phyloP scores from a whole-genome alignment of 1,140 invertebrate species.

The Plutomurus gul region DNA sequence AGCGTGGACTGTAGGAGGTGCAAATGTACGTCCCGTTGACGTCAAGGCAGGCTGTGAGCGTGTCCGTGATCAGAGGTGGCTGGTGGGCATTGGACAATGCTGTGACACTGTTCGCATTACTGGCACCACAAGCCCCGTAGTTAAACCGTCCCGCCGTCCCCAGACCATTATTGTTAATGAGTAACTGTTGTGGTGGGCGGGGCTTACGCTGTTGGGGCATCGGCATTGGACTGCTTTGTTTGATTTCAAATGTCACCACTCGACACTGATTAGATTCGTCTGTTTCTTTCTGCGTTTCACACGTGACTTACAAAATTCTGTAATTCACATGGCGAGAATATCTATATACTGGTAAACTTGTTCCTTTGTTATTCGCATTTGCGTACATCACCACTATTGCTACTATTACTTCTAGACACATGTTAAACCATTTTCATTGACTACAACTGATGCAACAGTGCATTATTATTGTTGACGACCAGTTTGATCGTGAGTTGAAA shows the following conservation, averaged over 20 bases:
- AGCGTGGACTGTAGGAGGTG: constrained; percentile 65
- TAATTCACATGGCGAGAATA: too few species aligned
- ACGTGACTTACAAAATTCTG: background rate
- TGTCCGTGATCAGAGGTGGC: constrained; percentile 56
- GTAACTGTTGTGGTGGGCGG: constrained; percentile 38
- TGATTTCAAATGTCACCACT: background rate
- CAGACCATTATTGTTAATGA: constrained; percentile 46
- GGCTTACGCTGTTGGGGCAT: constrained; percentile 50
- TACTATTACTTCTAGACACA: too few species aligned
- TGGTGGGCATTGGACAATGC: background rate
- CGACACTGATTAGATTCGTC: background rate
- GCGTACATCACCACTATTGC: too few species aligned
- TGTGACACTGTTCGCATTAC: background rate
- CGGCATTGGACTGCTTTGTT: constrained; percentile 40
- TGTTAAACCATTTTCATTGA: too few species aligned
- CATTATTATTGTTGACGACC: too few species aligned
- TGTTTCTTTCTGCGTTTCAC: background rate
- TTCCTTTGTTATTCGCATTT: too few species aligned
- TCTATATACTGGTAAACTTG: too few species aligned
- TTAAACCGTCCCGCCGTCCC: background rate
- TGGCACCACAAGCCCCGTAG: background rate
- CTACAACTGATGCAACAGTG: too few species aligned
- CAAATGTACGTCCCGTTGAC: constrained; percentile 66
- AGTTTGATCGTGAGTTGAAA: too few species aligned
- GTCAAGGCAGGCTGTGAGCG: constrained; percentile 62